Base-by-base conservation (phyloP, 2,797 vertebrate genomes). In the Aphelocoma californica region DNA sequence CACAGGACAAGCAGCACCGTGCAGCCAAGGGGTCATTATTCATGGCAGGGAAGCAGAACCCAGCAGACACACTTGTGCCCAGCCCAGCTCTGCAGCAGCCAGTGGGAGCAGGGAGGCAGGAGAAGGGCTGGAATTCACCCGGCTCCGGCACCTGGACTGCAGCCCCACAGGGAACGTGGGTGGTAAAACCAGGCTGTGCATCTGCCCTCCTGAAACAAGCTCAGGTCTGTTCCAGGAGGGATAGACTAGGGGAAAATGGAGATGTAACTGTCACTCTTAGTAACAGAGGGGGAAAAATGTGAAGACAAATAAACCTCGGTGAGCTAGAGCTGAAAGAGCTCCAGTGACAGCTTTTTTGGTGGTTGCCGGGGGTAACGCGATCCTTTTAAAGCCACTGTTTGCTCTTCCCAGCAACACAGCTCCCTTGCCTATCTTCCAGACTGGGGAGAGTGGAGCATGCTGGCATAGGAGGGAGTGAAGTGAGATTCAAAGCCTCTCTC, bases 321-420 rank as follows among this genome's bases (percentile, higher is more conserved):
- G 77, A 92, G 90, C 67, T 80, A 40, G 70, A 79, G 78, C 93
- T 90, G 93, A 81, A 95, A 94, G 80, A 95, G 90, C 84, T 94
- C 94, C 85, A 74, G 72, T 81, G 90, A 91, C 93, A 90, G 86
- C 83, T 88, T 92, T 95, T 95, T 80, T 81, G 74, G 89, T 86
- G 51, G 96, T 97, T 97, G 93, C 95, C 11, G 67, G 81, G 90
- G 87, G 93, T 95, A 92, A 95, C 90, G 7, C 64, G 8, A 90
- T 84, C 80, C 90, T 93, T 75, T 86, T 28, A 93, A 70, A 92
- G 86, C 47, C 77, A 86, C 91, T 96, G 92, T 95, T 97, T 94
- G 90, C 93, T 96, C 81, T 96, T 93, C 85, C 82, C 94, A 95
- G 94, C 54, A 75, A 72, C 3, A 25, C 77, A 21, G 67, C 31